Conservation (phyloP, 1,140 invertebrate species). For the Drosophila pruinosa region DNA sequence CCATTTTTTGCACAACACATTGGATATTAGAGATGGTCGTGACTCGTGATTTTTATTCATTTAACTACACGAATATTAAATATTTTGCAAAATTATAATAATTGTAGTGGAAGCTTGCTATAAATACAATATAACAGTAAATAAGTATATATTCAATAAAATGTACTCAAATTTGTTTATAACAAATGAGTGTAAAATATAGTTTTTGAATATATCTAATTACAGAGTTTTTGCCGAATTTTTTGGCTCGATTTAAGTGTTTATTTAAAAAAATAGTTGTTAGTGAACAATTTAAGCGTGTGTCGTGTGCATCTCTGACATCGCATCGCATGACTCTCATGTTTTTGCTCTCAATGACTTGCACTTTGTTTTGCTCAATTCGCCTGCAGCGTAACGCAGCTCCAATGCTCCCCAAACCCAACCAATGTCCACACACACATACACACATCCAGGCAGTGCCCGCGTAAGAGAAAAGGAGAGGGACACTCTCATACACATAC, state of each 20-base stretch:
- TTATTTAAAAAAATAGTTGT: neutral
- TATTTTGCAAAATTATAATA: neutral
- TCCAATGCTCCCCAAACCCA: constrained; percentile 57
- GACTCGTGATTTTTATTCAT: neutral
- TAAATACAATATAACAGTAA: too few relatives aligned
- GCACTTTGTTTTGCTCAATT: constrained; percentile 70
- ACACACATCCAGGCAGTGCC: neutral
- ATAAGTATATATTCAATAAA: neutral
- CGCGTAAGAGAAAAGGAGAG: constrained; percentile 7
- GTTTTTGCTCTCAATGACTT: constrained; percentile 78
- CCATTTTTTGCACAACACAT: constrained; percentile 58
- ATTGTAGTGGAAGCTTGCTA: neutral
- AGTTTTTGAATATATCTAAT: neutral
- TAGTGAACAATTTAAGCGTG: neutral
- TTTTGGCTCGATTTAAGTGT: neutral
- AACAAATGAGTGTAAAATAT: too few relatives aligned
- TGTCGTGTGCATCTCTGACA: constrained; percentile 18
- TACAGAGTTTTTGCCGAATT: too few relatives aligned
- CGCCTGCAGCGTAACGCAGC: constrained; percentile 63
- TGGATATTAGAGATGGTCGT: constrained; percentile 22
- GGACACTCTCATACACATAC: constrained; percentile 16
- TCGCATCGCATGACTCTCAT: constrained; percentile 47
- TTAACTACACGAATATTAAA: neutral
- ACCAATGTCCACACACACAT: too few relatives aligned
- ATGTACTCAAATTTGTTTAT: neutral